These are phyloP conservation scores for Microchrysa polita DNA, from an alignment of 2,888 invertebrate genomes.

Conservation along the genomic window DNA sequence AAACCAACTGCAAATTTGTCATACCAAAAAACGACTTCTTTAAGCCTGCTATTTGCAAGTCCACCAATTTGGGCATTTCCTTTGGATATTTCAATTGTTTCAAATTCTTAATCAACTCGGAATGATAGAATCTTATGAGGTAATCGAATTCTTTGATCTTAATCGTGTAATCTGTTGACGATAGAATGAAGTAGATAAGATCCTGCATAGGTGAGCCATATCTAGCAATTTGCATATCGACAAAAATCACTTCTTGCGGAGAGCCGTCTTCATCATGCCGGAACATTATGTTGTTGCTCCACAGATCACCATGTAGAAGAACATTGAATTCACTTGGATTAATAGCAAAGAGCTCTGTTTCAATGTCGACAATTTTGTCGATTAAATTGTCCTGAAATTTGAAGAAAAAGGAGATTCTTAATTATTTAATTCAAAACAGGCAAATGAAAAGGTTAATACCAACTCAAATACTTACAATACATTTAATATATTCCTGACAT, in stretches of 20 bases:
- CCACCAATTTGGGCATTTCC: conserved; percentile 55
- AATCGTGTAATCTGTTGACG: conserved; percentile 57
- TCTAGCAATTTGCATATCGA: conserved; percentile 57
- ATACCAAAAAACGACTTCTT: no score
- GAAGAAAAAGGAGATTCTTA: neutral
- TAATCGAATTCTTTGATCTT: conserved; percentile 59
- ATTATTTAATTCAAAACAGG: neutral
- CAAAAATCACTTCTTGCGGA: conserved; percentile 56
- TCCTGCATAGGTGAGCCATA: conserved; percentile 56
- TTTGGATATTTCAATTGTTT: conserved; percentile 55
- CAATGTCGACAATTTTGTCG: conserved; percentile 46
- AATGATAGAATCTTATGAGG: conserved; percentile 59
- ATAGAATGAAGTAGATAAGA: conserved; percentile 59
- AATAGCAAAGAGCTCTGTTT: conserved; percentile 25
- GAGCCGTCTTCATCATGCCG: conserved; percentile 54
- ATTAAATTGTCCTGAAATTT: conserved; percentile 48
- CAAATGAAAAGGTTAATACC: neutral
- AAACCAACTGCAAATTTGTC: no score
- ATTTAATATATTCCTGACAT: conserved; percentile 21
- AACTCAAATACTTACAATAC: conserved; percentile 28
- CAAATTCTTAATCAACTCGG: conserved; percentile 54
- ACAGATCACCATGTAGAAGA: conserved; percentile 59
- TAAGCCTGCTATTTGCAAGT: conserved; percentile 58
- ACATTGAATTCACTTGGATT: conserved; percentile 56
- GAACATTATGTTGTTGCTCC: conserved; percentile 60